Evolutionary conservation across 2,888 invertebrate genomes (phyloP).

Genomic region (Caenorhabditis sp.): DNA sequence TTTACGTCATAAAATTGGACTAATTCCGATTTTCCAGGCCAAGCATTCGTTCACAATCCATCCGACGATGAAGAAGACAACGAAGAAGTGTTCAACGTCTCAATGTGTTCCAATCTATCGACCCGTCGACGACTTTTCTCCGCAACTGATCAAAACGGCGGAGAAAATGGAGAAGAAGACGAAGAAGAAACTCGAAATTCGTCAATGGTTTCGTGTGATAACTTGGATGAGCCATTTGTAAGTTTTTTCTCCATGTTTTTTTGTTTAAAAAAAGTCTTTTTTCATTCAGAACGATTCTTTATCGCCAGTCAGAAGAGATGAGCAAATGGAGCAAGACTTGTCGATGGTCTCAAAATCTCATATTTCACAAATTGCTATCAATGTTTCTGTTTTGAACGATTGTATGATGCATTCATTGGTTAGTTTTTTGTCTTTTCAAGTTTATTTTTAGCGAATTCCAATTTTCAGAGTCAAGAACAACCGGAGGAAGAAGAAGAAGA

Average conservation of each 20-base stretch:
- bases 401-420: constrained; percentile 43
- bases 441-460: background rate
- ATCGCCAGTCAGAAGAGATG: constrained; percentile 24
- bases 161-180: constrained; percentile 1
- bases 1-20: no score
- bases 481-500: constrained; percentile 4
- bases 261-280: background rate
- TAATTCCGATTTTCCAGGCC: constrained; percentile 3
- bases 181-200: constrained; percentile 9
- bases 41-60: constrained; percentile 11
- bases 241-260: constrained; percentile 6
- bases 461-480: background rate
- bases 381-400: constrained; percentile 35
- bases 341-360: constrained; percentile 23
- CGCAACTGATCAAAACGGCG: background rate
- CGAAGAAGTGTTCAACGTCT: constrained; percentile 37
- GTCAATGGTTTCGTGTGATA: constrained; percentile 11
- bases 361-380: constrained; percentile 29
- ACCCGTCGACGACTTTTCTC: constrained; percentile 13
- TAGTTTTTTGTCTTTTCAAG: background rate
- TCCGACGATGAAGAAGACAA: constrained; percentile 21
- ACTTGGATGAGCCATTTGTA: constrained; percentile 28
- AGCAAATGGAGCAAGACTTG: constrained; percentile 7
- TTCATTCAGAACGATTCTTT: constrained; percentile 37
- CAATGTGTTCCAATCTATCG: constrained; percentile 24